These are phyloP conservation scores for Dolichotis patagonum DNA, from an alignment of 2,113 vertebrate genomes.

Conservation along the genomic window DNA sequence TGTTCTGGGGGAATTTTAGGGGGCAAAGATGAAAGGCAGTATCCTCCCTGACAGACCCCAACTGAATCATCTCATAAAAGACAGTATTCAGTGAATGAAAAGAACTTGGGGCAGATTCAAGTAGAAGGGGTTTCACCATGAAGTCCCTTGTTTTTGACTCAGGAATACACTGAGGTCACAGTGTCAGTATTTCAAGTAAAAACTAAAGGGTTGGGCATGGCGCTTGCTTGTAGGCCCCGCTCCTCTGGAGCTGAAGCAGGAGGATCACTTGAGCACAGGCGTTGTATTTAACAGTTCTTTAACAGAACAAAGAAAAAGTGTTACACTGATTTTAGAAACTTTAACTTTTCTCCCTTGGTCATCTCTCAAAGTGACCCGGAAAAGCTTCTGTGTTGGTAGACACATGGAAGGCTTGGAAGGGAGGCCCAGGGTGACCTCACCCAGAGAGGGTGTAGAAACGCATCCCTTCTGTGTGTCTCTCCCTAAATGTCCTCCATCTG, in stretches of 20 bases:
- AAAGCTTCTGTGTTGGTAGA: neutral
- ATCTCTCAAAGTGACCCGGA: neutral
- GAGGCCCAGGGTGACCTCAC: neutral
- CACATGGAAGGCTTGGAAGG: neutral
- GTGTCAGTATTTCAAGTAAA: neutral
- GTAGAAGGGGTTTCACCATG: neutral
- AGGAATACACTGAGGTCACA: neutral
- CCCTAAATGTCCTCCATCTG: neutral
- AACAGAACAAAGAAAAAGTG: neutral
- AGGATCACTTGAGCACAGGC: too few species aligned
- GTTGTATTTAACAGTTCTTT: neutral
- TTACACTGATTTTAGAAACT: neutral
- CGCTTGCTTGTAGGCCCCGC: neutral
- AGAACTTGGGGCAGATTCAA: neutral
- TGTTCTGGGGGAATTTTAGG: neutral
- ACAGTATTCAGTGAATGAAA: neutral
- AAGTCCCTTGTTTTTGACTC: neutral
- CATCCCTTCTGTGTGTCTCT: accelerated
- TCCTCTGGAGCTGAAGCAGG: neutral
- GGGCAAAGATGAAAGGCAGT: neutral
- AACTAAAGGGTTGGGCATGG: neutral
- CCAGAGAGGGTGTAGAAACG: neutral
- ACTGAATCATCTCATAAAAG: neutral
- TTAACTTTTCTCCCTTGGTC: neutral
- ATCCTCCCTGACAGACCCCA: neutral